phyloP scores from a whole-genome alignment of 2,797 vertebrate genomes.

The Brotogeris chrysoptera region DNA sequence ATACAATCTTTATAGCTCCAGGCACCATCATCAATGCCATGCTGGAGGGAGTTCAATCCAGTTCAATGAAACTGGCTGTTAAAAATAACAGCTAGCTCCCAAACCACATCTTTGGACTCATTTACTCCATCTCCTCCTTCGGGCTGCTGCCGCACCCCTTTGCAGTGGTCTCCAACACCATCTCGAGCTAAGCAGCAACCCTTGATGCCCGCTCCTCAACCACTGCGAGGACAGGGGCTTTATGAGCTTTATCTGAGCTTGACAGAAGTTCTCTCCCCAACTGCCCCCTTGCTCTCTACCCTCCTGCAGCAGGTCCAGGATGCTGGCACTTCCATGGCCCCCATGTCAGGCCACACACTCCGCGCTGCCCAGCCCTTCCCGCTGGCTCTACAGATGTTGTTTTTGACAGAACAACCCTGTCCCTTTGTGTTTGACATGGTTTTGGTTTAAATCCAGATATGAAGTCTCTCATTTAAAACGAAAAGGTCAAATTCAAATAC shows the following conservation, averaged over 20 bases:
- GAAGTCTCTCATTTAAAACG: not conserved
- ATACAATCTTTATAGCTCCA: slow-evolving; percentile 46
- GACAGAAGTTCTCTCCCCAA: accelerated
- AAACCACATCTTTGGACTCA: slow-evolving; percentile 18
- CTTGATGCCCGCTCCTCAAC: not conserved
- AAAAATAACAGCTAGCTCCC: slow-evolving; percentile 22
- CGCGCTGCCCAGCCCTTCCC: not conserved
- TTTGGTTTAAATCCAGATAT: not conserved
- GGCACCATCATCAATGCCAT: slow-evolving; percentile 45
- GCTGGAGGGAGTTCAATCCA: slow-evolving; percentile 48
- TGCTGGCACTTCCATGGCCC: not conserved
- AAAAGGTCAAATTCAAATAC: not conserved
- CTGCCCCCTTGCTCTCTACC: not conserved
- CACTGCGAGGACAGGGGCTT: not conserved
- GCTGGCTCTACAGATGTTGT: not conserved
- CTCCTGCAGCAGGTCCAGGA: not conserved
- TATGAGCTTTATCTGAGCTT: not conserved
- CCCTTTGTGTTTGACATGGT: not conserved
- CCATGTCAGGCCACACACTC: not conserved
- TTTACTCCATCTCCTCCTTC: not conserved
- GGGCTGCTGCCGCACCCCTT: not conserved
- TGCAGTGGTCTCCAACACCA: not conserved
- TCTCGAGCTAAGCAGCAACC: not conserved
- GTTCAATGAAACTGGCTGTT: slow-evolving; percentile 21
- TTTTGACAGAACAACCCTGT: not conserved